These are phyloP conservation scores for Ormyrus nitidulus DNA, from an alignment of 2,888 invertebrate species.

Conservation along the genomic window DNA sequence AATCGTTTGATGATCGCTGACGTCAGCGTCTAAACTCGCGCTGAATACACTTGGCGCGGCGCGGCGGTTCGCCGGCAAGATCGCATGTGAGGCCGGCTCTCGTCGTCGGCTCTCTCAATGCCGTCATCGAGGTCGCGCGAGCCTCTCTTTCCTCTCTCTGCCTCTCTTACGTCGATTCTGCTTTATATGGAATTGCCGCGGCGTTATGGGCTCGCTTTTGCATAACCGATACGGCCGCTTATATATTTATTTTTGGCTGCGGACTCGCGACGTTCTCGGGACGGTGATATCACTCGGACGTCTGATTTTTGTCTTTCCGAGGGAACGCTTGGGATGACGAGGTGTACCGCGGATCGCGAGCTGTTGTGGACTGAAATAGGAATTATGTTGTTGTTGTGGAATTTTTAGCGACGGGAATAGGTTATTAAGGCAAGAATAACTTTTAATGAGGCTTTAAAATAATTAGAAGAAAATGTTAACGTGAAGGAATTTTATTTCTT, in stretches of 20 bases:
- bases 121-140: constrained; percentile 47
- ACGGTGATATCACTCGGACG: background rate
- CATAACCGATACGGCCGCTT: background rate
- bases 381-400: no score
- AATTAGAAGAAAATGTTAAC: no score
- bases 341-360: background rate
- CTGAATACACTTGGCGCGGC: constrained; percentile 48
- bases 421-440: no score
- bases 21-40: constrained; percentile 69
- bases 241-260: constrained; percentile 9
- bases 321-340: background rate
- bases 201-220: background rate
- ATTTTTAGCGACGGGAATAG: no score
- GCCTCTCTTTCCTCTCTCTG: constrained; percentile 6
- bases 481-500: no score
- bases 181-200: constrained; percentile 39
- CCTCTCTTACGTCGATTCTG: background rate
- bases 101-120: constrained; percentile 29
- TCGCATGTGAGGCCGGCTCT: constrained; percentile 1
- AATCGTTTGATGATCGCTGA: constrained; percentile 67
- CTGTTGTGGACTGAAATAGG: no score
- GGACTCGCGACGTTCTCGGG: background rate
- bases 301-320: background rate
- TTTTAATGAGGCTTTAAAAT: no score
- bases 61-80: constrained; percentile 3